Evolutionary conservation across 1,140 invertebrate species (phyloP), one percentile per base, ranked within the genome.

Genomic region (Drosophila rhopaloa): DNA sequence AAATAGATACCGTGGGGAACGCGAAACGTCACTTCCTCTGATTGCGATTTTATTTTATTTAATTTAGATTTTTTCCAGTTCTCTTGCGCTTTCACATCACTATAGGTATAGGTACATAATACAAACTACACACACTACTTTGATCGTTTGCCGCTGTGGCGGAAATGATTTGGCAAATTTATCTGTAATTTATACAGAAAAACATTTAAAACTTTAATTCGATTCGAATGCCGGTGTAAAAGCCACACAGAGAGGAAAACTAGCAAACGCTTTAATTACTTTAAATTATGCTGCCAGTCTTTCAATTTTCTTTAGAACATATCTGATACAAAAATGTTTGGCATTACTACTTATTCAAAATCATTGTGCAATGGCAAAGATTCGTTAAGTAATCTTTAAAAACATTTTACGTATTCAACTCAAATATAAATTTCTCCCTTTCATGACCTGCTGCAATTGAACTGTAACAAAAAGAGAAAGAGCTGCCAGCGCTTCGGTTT

Each of bases 151-250:
- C 61, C 72, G 71, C 72, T 74, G 19, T 19, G 37, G n/a, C 72
- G 73, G 61, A 76, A 76, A 58, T 76, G 72, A 76, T 76, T 76
- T 50, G 41, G 54, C 72, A 53, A 56, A 41, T 75, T 51, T 44
- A 62, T 46, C 41, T 38, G 27, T 29, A 38, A 54, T 38, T 57
- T 54, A 38, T 41, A 37, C 14, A 66, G 61, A 67, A 66, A 66
- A 54, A 43, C 65, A 44, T 68, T 70, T 71, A 57, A 40, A 68
- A 70, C 51, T 55, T 70, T 47, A 47, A 56, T 70, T 55, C 32
- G 38, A 56, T 70, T 55, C 32, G 38, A 37, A 66, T 44, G 60
- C 3, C 60, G 24, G 50, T 60, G 46, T 41, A 62, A 57, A 14
- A 44, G 50, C 50, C 35, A 24, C 37, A 19, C 24, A 8, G 37